A percentile compares a stretch with the other conserved stretches of the same genome.
Conservation (phyloP, 64 coral and sea anemone genomes). For the Platygyra sinensis region DNA sequence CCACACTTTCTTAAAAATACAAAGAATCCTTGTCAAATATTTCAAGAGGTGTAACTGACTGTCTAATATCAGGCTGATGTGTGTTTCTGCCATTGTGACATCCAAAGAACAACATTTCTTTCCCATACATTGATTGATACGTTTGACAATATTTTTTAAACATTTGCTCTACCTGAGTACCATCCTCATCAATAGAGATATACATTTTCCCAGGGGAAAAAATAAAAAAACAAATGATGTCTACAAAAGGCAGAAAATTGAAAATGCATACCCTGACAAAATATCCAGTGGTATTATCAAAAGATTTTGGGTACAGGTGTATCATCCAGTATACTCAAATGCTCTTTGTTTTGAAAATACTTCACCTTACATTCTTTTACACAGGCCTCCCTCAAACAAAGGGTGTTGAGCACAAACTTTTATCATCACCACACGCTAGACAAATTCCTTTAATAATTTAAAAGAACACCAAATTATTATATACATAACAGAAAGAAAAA, state of each 20-base stretch:
- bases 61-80: too few relatives aligned
- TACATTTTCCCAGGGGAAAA: conserved; percentile 75
- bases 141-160: too few relatives aligned
- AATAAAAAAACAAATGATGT: too few relatives aligned
- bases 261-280: background rate
- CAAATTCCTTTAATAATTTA: conserved; percentile 91
- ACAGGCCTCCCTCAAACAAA: conserved; percentile 87
- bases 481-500: background rate
- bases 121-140: background rate
- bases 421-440: conserved; percentile 86
- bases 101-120: too few relatives aligned
- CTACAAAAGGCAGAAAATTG: conserved; percentile 34
- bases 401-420: conserved; percentile 79
- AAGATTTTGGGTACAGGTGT: background rate
- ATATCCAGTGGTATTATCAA: background rate
- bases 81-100: too few relatives aligned
- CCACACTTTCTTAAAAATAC: too few relatives aligned
- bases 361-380: conserved; percentile 96
- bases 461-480: background rate
- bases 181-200: conserved; percentile 98
- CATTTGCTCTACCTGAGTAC: conserved; percentile 75
- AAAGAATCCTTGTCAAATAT: too few relatives aligned
- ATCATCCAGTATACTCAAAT: background rate
- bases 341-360: background rate
- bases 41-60: too few relatives aligned